Percentiles rank a stretch among this genome's conserved stretches.
Evolutionary conservation across 2,113 vertebrate genomes (phyloP).

Genomic region (Jaculus jaculus): DNA sequence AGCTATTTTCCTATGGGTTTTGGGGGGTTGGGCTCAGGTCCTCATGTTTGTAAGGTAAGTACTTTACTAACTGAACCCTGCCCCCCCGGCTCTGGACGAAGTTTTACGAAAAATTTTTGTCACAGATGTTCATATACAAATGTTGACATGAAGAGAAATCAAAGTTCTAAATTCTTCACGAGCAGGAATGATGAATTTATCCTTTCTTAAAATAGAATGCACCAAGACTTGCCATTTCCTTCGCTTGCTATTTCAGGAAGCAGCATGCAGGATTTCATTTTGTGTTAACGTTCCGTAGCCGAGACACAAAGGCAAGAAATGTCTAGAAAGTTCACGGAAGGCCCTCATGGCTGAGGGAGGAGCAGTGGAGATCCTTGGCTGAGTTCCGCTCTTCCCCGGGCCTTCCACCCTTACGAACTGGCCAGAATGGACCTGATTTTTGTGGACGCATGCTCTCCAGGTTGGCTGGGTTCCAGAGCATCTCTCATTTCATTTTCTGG

Average conservation of each 20-base stretch:
- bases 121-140: neutral
- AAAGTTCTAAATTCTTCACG: conserved; percentile 67
- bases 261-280: neutral
- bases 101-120: conserved; percentile 8
- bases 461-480: conserved; percentile 30
- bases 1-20: too few relatives aligned
- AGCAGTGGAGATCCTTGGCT: neutral
- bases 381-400: neutral
- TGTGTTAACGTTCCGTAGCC: conserved; percentile 37
- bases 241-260: conserved; percentile 65
- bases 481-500: conserved; percentile 44
- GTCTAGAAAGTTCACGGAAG: conserved; percentile 13
- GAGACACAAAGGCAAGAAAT: conserved; percentile 30
- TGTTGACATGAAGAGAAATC: conserved; percentile 25
- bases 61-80: too few relatives aligned
- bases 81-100: too few relatives aligned
- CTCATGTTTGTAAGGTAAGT: too few relatives aligned
- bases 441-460: neutral
- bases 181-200: conserved; percentile 51
- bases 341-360: neutral
- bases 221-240: conserved; percentile 34
- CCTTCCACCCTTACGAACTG: neutral
- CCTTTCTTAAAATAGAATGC: conserved; percentile 61
- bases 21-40: too few relatives aligned
- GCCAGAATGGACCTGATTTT: neutral